These are phyloP conservation scores for Erithacus rubecula DNA, from an alignment of 2,797 vertebrate species.

Conservation along the genomic window DNA sequence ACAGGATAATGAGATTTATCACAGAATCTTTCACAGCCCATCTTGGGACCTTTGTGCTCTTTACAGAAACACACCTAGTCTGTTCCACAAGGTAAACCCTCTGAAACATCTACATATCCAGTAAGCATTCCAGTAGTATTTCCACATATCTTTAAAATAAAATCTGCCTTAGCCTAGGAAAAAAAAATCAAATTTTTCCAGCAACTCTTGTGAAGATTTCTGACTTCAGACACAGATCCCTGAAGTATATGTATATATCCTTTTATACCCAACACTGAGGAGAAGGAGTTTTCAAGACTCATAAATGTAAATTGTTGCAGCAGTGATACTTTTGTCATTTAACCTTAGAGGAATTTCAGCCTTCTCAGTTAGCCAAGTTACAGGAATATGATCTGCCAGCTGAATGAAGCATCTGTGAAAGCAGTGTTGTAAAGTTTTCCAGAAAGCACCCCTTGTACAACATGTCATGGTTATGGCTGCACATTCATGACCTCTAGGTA, in stretches of 20 bases:
- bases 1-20: neutral
- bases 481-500: neutral
- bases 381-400: neutral
- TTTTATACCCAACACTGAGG: neutral
- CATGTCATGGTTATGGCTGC: neutral
- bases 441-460: neutral
- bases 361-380: neutral
- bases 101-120: neutral
- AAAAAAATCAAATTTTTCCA: neutral
- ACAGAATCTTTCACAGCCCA: neutral
- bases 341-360: neutral
- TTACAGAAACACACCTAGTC: neutral
- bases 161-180: neutral
- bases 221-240: neutral
- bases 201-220: neutral
- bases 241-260: neutral
- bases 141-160: neutral
- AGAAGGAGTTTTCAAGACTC: neutral
- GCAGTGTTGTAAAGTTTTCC: neutral
- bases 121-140: neutral
- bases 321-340: neutral
- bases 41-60: fast-evolving
- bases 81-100: neutral
- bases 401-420: neutral
- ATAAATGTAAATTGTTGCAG: neutral